Conservation (phyloP, 53 echinoderm and acorn worm species). For the Apostichopus leukothele region DNA sequence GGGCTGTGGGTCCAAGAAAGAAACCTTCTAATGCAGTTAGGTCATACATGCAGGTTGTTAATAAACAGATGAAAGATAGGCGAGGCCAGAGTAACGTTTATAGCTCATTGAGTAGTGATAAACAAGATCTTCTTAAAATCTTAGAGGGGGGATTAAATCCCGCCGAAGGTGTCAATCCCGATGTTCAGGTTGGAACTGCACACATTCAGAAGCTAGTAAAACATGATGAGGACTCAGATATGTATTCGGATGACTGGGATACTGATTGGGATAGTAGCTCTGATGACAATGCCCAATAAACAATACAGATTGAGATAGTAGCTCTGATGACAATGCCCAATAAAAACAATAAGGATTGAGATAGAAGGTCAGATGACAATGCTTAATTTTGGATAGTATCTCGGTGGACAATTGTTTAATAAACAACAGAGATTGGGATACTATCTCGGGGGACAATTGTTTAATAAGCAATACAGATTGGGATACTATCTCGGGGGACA, state of each 20-base stretch:
- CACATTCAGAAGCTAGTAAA: background rate
- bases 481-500: too few species aligned
- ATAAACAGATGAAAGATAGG: constrained; percentile 45
- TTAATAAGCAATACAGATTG: too few species aligned
- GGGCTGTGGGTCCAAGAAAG: constrained; percentile 7
- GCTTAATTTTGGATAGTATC: too few species aligned
- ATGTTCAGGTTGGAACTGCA: background rate
- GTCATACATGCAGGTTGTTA: constrained; percentile 24
- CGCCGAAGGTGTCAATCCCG: background rate
- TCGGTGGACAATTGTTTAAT: too few species aligned
- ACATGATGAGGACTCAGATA: constrained; percentile 15
- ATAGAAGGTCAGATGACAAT: too few species aligned
- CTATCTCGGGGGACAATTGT: too few species aligned
- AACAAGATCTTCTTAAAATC: constrained; percentile 2
- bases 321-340: too few species aligned
- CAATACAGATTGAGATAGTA: too few species aligned
- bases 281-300: background rate
- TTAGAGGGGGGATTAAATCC: constrained; percentile 3
- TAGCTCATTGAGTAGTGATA: background rate
- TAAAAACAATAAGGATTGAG: too few species aligned
- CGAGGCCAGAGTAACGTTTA: constrained; percentile 29
- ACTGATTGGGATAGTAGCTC: constrained; percentile 45
- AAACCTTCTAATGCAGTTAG: constrained; percentile 26
- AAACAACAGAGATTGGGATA: too few species aligned
- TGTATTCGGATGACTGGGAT: constrained; percentile 47